Base-by-base conservation (phyloP, 2,888 invertebrate species). In the Brenthis hecate region DNA sequence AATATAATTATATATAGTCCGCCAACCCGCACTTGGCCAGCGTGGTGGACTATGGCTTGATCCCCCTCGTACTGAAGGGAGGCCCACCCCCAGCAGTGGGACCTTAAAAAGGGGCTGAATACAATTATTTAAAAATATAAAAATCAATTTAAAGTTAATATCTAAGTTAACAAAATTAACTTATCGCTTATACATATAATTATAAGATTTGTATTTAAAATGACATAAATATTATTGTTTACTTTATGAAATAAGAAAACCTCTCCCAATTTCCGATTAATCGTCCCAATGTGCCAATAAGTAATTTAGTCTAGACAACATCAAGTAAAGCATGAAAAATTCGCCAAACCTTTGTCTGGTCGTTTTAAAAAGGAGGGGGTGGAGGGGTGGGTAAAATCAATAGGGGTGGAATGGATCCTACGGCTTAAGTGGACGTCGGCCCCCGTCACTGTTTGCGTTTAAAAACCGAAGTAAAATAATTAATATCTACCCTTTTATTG, bases 301-400 rank as follows among this genome's bases (percentile, higher is more conserved):
- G 68, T 70, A 70, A 72, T 72, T 66, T 63, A 64, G 72, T 75
- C 75, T 75, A 76, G 75, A 75, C 74, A 72, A 75, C 73, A 71
- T 73, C 69, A 72, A 72, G 73, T 68, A 68, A 71, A 73, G 70
- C 73, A 74, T 73, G 73, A 76, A 77, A 78, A 77, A 78, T 78
- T 84, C 83, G 79, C 80, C 81, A 79, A 80, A 80, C 79, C 77
- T 76, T 88, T 88, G 89, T 89, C 87, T 86, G 78, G 79, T 78
- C 81, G 78, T 87, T 88, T 84, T 85, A 86, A 87, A 83, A 79
- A 81, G 79, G 81, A 80, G 77, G 79, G 77, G 74, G 72, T 66
- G 74, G 74, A 72, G 71, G 72, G 85, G 76, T 81, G 85, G 79
- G 78, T 79, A 84, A 86, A 88, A 90, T 90, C 90, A 82, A 91